phyloP scores from a whole-genome alignment of 2,113 vertebrate genomes.

The Amphiprion ocellaris region DNA sequence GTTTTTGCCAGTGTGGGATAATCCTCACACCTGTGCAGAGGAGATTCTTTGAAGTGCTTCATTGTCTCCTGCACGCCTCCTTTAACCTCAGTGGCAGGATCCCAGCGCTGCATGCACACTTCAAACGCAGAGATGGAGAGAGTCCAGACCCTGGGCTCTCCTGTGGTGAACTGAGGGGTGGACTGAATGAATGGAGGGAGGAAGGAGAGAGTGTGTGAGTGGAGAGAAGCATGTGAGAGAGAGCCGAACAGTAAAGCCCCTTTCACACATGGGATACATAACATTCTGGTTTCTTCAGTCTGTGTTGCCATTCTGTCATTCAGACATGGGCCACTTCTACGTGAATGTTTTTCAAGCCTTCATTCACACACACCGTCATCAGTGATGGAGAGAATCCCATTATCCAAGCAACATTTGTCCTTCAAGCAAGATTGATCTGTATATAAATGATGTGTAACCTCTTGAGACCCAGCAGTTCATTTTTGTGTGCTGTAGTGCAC shows the following conservation, averaged over 20 bases:
- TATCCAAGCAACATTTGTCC: too few species aligned
- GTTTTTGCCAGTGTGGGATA: slow-evolving; percentile 38
- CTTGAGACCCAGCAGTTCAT: too few species aligned
- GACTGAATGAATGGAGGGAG: not conserved
- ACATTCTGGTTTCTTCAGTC: too few species aligned
- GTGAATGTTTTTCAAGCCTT: too few species aligned
- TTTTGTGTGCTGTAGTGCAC: too few species aligned
- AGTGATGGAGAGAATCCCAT: too few species aligned
- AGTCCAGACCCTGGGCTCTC: slow-evolving; percentile 36
- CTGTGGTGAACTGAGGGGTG: slow-evolving; percentile 31
- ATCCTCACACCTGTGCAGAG: slow-evolving; percentile 66
- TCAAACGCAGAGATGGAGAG: slow-evolving; percentile 44
- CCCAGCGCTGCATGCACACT: slow-evolving; percentile 33
- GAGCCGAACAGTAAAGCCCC: not conserved
- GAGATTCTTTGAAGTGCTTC: slow-evolving; percentile 71
- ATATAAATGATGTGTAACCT: too few species aligned
- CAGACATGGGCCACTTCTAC: too few species aligned
- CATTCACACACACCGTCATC: too few species aligned
- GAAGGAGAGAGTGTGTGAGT: not conserved
- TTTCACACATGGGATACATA: too few species aligned
- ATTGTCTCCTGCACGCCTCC: slow-evolving; percentile 57
- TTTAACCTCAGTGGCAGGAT: slow-evolving; percentile 41
- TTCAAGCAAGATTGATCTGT: too few species aligned
- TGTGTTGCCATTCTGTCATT: too few species aligned
- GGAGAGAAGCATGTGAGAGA: not conserved